Evolutionary conservation across 1,140 invertebrate species (phyloP).

Genomic region (Daktulosphaira vitifoliae): DNA sequence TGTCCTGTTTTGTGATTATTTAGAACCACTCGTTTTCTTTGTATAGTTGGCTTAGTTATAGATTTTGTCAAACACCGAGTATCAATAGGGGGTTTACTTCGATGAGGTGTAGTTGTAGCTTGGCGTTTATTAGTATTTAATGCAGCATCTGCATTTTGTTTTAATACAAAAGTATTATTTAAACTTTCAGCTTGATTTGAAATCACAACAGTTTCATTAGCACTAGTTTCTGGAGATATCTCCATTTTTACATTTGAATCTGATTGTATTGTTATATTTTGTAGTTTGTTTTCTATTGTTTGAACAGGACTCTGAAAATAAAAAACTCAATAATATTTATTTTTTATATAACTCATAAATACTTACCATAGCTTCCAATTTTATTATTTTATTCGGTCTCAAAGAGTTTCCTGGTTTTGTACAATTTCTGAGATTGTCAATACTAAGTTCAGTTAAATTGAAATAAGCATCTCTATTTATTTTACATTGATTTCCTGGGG

Average conservation of each 20-base stretch:
- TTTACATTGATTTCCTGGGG: constrained; percentile 24
- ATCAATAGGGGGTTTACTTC: constrained; percentile 24
- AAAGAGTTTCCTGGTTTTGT: not conserved
- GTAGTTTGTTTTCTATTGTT: constrained; percentile 16
- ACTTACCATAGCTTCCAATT: constrained; percentile 12
- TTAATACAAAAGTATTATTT: constrained; percentile 23
- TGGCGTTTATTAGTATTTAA: not conserved
- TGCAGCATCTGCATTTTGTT: constrained; percentile 8
- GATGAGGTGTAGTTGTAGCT: constrained; percentile 14
- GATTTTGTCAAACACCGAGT: constrained; percentile 25
- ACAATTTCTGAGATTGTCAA: constrained; percentile 16
- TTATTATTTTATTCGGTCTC: too few relatives aligned
- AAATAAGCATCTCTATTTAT: constrained; percentile 20
- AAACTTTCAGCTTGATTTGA: constrained; percentile 14
- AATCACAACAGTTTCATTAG: constrained; percentile 24
- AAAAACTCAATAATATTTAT: not conserved
- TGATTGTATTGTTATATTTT: not conserved
- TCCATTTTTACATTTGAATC: not conserved
- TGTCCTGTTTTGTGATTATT: constrained; percentile 9
- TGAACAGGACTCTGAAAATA: constrained; percentile 17
- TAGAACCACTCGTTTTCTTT: constrained; percentile 13
- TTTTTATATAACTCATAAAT: not conserved
- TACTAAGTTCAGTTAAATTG: constrained; percentile 16
- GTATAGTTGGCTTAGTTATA: constrained; percentile 17
- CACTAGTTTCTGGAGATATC: not conserved